Evolutionary conservation across 53 echinoderm and acorn worm species (phyloP), one percentile per base, ranked within the genome.

Genomic region (Paelopatides confundens): DNA sequence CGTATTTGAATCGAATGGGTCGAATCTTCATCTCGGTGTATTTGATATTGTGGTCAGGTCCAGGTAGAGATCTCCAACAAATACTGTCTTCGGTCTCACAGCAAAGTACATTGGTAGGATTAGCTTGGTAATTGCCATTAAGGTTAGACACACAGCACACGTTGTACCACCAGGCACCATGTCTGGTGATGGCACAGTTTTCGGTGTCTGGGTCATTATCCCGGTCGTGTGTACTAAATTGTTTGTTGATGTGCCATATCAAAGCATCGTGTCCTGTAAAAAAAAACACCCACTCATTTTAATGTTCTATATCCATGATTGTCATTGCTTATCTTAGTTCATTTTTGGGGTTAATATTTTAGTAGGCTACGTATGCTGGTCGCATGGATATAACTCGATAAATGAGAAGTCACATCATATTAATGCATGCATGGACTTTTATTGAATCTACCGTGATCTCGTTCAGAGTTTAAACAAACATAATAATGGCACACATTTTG

Each of bases 1-100:
- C 94, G 26, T 94, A 58, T 1, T 92, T 94, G 74, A 94, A 48
- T 28, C 8, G 43, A 39, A n/a, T 27, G 5, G 39, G 27, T 24
- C 74, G 47, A 39, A 74, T 36, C 46, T 43, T 74, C 74, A 74
- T 74, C 46, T 74, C 48, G 11, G 74, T 40, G 40, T 74, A 74
- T 74, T 18, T 40, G 10, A 74, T 74, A 40, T 74, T 40, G 13
- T 46, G 38, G 28, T 40, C 46, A 74, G 7, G 31, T 24, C 74
- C 74, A 0, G 74, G 74, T 39, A 74, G 23, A 0, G 4, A 18
- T n/a, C 24, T 26, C 74, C 74, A 74, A 46, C 74, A 27, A 11
- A 74, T 40, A 39, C 18, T 18, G 21, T 58, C 21, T 58, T 21
- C 2, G 24, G 18, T 58, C 8, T 12, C 43, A 12, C 43, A 43